phyloP scores from a whole-genome alignment of 2,113 vertebrate genomes.

The Oxyruncus cristatus region DNA sequence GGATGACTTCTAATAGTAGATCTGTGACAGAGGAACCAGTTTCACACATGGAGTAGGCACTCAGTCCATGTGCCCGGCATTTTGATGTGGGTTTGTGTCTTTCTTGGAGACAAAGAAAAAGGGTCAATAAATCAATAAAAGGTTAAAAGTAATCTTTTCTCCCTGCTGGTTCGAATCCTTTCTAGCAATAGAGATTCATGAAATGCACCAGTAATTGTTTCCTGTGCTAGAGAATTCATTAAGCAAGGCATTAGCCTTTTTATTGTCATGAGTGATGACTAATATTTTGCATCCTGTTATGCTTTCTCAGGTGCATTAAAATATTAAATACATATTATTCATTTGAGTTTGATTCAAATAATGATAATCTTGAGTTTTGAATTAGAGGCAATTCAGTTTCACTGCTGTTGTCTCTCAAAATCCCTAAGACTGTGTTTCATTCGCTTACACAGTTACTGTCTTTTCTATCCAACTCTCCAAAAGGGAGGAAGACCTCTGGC shows the following conservation, averaged over 20 bases:
- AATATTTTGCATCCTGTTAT: background rate
- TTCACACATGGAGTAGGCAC: background rate
- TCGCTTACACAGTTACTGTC: background rate
- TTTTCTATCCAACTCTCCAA: background rate
- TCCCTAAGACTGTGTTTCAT: background rate
- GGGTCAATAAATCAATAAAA: slow-evolving; percentile 34
- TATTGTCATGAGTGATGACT: background rate
- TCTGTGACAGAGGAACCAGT: background rate
- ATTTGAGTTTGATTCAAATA: background rate
- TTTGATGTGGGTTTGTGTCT: background rate
- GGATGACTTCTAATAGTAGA: background rate
- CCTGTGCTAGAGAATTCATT: slow-evolving; percentile 31
- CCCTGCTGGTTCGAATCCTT: background rate
- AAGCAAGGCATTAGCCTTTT: background rate
- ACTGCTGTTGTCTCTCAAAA: background rate
- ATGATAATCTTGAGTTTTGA: background rate
- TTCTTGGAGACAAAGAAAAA: background rate
- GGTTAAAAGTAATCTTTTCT: slow-evolving; percentile 38
- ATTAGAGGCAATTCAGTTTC: background rate
- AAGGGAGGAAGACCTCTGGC: background rate
- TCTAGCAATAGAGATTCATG: background rate
- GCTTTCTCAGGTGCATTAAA: background rate
- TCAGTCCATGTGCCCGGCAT: background rate
- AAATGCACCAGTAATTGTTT: slow-evolving; percentile 38
- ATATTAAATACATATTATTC: background rate